A percentile compares a stretch with the other conserved stretches of the same genome.
phyloP scores from a whole-genome alignment of 2,797 vertebrate species.

The Avahi laniger region DNA sequence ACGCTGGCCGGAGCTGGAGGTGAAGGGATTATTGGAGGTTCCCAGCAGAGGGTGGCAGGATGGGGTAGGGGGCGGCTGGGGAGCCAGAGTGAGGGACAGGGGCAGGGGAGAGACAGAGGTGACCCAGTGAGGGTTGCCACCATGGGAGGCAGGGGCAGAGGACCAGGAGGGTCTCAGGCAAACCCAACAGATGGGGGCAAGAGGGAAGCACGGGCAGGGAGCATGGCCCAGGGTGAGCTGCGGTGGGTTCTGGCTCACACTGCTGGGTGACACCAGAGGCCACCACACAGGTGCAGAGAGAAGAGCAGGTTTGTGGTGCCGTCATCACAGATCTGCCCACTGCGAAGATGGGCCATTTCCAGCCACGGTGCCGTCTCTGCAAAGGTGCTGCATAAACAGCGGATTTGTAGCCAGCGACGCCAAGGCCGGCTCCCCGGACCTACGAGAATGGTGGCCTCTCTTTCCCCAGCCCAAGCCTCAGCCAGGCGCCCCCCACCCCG shows the following conservation, averaged over 20 bases:
- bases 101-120: background rate
- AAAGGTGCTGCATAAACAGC: background rate
- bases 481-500: background rate
- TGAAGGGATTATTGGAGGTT: background rate
- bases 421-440: background rate
- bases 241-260: background rate
- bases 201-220: too few species aligned
- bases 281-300: background rate
- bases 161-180: background rate
- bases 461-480: background rate
- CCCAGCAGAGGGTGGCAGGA: background rate
- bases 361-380: background rate
- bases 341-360: too few species aligned
- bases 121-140: background rate
- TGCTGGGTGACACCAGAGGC: background rate
- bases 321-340: too few species aligned
- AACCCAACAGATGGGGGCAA: background rate
- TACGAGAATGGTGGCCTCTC: background rate
- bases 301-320: background rate
- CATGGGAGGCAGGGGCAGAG: background rate
- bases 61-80: background rate
- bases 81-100: background rate
- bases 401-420: background rate
- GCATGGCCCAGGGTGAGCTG: background rate
- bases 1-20: too few species aligned